A percentile compares a stretch with the other conserved stretches of the same genome.
phyloP scores from a whole-genome alignment of 2,113 vertebrate genomes.

The Ariopsis seemanni region DNA sequence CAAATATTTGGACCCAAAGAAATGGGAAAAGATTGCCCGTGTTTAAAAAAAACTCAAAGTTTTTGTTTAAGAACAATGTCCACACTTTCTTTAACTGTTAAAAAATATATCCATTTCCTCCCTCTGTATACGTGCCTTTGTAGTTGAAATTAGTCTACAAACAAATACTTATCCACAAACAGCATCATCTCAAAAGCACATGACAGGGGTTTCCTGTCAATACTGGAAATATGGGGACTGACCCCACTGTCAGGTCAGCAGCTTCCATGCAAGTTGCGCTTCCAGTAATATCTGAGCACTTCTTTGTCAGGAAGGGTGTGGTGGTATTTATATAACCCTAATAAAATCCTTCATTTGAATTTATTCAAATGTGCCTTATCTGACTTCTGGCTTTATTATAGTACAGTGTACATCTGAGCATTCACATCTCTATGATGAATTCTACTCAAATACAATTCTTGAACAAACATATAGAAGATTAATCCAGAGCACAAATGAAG shows the following conservation, averaged over 20 bases:
- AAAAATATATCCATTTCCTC: background rate
- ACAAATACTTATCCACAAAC: background rate
- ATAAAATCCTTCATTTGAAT: background rate
- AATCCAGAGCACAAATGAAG: background rate
- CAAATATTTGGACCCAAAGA: too few species aligned
- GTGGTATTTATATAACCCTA: background rate
- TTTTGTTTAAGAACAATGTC: background rate
- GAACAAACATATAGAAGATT: background rate
- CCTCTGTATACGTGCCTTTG: background rate
- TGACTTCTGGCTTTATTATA: background rate
- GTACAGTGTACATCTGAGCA: background rate
- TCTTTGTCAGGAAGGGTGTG: background rate
- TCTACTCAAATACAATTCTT: background rate
- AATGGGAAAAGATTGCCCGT: too few species aligned
- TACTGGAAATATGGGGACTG: background rate
- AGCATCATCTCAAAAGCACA: background rate
- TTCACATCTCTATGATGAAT: background rate
- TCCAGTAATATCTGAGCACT: background rate
- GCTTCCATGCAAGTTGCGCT: background rate
- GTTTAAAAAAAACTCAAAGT: too few species aligned
- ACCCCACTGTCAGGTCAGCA: background rate
- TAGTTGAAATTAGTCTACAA: background rate
- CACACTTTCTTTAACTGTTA: background rate
- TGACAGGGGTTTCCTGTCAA: background rate
- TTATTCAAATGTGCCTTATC: background rate